phyloP scores from a whole-genome alignment of 2,113 vertebrate species.

The Colius striatus region DNA sequence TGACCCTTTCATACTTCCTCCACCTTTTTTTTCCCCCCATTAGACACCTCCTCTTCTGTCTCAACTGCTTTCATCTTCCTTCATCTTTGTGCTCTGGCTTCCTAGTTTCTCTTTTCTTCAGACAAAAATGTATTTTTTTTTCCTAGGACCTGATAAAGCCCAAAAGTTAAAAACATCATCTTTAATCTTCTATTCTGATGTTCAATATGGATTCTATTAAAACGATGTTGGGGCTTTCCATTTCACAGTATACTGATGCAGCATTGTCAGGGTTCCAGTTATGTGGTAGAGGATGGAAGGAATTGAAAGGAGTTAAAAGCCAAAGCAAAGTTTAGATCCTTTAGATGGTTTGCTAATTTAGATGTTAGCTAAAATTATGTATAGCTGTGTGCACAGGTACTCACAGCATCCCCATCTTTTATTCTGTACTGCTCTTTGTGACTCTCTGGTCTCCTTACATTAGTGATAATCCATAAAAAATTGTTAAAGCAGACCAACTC shows the following conservation, averaged over 20 bases:
- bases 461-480: neutral
- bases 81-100: conserved; percentile 31
- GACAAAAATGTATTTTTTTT: conserved; percentile 30
- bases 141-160: neutral
- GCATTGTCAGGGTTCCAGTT: conserved; percentile 38
- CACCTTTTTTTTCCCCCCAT: neutral
- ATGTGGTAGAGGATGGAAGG: conserved; percentile 10
- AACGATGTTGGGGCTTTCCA: conserved; percentile 1
- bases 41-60: conserved; percentile 29
- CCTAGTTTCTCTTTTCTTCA: conserved; percentile 22
- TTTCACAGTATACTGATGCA: conserved; percentile 33
- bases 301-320: neutral
- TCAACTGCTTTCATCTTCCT: conserved; percentile 47
- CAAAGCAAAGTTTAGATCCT: conserved; percentile 10
- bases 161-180: conserved; percentile 45
- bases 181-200: conserved; percentile 69
- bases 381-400: neutral
- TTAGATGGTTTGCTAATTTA: conserved; percentile 1
- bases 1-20: conserved; percentile 23
- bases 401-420: neutral
- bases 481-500: neutral
- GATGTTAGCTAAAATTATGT: neutral
- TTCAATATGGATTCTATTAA: conserved; percentile 55
- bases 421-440: neutral
- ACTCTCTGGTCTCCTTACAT: neutral